Conservation (phyloP, 2,888 invertebrate species). For the Agonopterix alstromeriana region DNA sequence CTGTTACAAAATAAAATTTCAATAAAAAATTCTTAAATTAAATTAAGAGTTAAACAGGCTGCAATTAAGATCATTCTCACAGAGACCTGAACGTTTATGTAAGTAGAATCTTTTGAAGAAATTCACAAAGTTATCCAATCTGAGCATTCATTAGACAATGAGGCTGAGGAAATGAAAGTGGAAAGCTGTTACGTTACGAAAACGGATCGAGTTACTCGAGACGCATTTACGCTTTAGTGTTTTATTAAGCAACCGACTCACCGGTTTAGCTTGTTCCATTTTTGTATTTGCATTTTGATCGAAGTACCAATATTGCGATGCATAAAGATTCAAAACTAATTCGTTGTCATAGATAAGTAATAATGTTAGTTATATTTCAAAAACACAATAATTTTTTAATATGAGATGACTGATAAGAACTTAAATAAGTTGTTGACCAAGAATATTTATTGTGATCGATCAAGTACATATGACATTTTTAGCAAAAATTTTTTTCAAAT, state of each 20-base stretch:
- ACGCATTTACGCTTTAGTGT: conserved; percentile 26
- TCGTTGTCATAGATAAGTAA: too few relatives aligned
- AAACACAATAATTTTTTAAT: too few relatives aligned
- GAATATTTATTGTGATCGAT: too few relatives aligned
- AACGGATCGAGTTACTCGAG: conserved; percentile 39
- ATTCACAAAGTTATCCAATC: conserved; percentile 68
- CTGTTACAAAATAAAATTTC: conserved; percentile 48
- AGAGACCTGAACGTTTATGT: conserved; percentile 51
- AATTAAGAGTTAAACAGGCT: conserved; percentile 44
- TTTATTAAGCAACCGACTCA: conserved; percentile 12
- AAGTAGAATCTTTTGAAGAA: conserved; percentile 56
- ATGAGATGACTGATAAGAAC: too few relatives aligned
- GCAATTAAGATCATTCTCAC: conserved; percentile 64
- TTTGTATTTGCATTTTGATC: conserved; percentile 1
- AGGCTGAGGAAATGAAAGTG: conserved; percentile 69
- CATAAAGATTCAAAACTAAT: too few relatives aligned
- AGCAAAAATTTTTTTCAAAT: too few relatives aligned
- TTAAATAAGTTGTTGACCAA: too few relatives aligned
- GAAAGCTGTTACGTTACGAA: conserved; percentile 62
- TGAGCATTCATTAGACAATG: conserved; percentile 61
- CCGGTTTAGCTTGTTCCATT: conserved; percentile 4
- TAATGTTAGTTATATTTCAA: too few relatives aligned
- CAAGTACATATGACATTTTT: too few relatives aligned
- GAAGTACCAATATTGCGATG: too few relatives aligned
- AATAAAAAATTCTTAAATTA: conserved; percentile 43